Evolutionary conservation across 2,113 vertebrate species (phyloP), one percentile per base, ranked within the genome.

Genomic region (Cyphomyrus discorhynchus): DNA sequence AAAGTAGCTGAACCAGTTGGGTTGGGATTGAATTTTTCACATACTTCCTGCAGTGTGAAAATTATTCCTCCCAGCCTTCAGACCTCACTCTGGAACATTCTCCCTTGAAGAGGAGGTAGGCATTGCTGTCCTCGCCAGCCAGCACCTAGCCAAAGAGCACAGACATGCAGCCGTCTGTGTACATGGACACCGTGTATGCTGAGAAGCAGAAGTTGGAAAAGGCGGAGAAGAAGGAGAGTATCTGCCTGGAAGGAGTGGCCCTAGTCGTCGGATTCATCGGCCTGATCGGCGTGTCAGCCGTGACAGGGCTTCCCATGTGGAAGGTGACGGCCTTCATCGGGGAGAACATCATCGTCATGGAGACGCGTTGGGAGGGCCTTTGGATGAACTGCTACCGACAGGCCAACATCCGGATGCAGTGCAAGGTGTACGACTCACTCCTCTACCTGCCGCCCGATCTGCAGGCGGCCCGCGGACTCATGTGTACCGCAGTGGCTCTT

Each of bases 361-460:
- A 97, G 92, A 95, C 94, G 0, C 96, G 96, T 50, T 99, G 98
- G 97, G 98, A 99, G 92, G 98, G 98, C 1, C 92, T 99, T 77
- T 99, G 98, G 98, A 98, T 98, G 97, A 97, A 96, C 94, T 99
- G 98, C 91, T 89, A 95, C 91, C 95, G 96, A 46, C 98, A 99
- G 70, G 95, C 96, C 89, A 97, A 96, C 91, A 93, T 96, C 91
- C 92, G 96, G 47, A 93, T 98, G 94, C 97, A 98, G 92, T 99
- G 98, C 86, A 98, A 98, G 92, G 95, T 97, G 90, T 97, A 99
- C 0, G 94, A 95, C 39, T 98, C 98, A 0, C 10, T 97, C 88
- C 93, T 99, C 91, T 97, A 93, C 45, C 97, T 99, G 8, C 96
- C 97, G 0, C 92, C 96, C 0, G 94, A 94, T 3, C 93, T 99